These are phyloP conservation scores for Leucosticte australis DNA, from an alignment of 2,113 vertebrate species.

Conservation along the genomic window DNA sequence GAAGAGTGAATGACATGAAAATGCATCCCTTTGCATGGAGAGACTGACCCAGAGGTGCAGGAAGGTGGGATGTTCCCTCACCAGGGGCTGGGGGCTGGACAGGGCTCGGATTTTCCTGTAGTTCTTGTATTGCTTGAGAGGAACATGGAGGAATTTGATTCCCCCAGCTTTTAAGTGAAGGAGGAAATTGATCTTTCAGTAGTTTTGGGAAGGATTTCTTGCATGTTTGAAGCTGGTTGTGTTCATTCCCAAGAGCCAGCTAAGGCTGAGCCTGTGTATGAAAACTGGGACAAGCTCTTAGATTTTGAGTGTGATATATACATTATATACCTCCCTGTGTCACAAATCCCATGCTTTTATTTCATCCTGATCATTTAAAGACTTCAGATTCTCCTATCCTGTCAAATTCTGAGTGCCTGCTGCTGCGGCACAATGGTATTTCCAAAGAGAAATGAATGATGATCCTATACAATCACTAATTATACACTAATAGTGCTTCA, in stretches of 20 bases:
- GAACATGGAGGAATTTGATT: background rate
- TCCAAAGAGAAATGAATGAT: constrained; percentile 4
- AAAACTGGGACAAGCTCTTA: background rate
- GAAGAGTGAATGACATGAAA: background rate
- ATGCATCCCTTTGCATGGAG: background rate
- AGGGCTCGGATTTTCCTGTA: background rate
- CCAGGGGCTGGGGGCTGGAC: background rate
- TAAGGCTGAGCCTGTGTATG: background rate
- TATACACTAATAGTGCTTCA: background rate
- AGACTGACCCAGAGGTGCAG: background rate
- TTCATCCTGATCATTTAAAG: background rate
- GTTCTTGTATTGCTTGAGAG: background rate
- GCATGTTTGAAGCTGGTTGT: background rate
- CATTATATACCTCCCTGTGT: background rate
- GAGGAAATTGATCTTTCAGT: background rate
- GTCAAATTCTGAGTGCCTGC: background rate
- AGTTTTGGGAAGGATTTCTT: background rate
- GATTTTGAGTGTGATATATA: background rate
- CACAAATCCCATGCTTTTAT: background rate
- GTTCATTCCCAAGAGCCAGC: background rate
- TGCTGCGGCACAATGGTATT: constrained; percentile 14
- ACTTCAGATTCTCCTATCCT: background rate
- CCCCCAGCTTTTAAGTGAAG: background rate
- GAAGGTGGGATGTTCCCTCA: background rate
- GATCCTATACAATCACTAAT: background rate